Conservation (phyloP, 2,113 vertebrate species). For the Odocoileus virginianus region DNA sequence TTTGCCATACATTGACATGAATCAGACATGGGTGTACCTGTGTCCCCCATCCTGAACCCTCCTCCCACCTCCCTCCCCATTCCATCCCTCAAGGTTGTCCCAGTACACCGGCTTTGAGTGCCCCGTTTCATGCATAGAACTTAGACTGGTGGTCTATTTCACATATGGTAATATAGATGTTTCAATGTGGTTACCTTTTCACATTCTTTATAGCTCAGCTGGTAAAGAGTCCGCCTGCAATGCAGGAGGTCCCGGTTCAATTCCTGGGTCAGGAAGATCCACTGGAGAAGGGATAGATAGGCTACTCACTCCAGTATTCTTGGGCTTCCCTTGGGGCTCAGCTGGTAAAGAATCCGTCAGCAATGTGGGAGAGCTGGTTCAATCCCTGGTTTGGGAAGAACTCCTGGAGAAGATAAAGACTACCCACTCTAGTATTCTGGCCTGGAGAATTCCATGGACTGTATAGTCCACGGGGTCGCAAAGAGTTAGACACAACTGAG, state of each 20-base stretch:
- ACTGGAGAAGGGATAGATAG: neutral
- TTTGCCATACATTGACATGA: neutral
- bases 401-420: neutral
- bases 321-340: neutral
- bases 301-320: neutral
- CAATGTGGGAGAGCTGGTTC: neutral
- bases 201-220: neutral
- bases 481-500: neutral
- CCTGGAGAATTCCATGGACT: neutral
- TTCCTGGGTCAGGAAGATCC: neutral
- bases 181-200: neutral
- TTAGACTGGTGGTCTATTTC: neutral
- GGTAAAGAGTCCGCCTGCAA: neutral
- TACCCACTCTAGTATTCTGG: neutral
- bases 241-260: neutral
- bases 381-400: neutral
- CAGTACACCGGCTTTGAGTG: neutral
- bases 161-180: neutral
- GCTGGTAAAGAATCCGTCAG: rapidly evolving
- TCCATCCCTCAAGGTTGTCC: neutral
- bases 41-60: neutral
- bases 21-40: neutral
- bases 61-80: neutral
- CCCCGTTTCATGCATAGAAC: neutral
- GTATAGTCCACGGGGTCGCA: neutral